These are phyloP conservation scores for Aurelia aurita DNA, from an alignment of 30 jellyfish, hydroid and myxozoan species.

Conservation along the genomic window DNA sequence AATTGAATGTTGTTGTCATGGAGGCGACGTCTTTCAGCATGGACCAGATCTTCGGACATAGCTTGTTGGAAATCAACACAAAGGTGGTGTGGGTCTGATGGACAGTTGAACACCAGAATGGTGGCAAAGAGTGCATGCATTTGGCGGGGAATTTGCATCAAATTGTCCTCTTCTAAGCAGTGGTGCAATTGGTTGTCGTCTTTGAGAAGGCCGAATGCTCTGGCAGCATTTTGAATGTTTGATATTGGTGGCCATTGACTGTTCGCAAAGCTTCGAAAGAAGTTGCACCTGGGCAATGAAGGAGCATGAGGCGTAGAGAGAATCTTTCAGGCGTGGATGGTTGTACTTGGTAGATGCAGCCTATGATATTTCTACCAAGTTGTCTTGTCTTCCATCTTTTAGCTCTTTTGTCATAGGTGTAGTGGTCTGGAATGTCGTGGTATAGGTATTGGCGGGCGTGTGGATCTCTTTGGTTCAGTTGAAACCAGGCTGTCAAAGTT, in stretches of 20 bases:
- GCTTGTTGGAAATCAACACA: too few species aligned
- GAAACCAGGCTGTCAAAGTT: constrained; percentile 61
- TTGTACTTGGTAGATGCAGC: neutral
- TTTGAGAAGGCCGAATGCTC: neutral
- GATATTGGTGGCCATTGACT: neutral
- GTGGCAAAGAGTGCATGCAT: too few species aligned
- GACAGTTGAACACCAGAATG: too few species aligned
- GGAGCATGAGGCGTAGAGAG: neutral
- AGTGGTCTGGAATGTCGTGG: constrained; percentile 65
- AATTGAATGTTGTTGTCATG: too few species aligned
- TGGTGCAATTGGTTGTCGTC: neutral
- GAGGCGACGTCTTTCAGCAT: too few species aligned
- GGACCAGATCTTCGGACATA: too few species aligned
- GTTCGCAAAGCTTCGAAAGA: neutral
- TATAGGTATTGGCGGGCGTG: neutral
- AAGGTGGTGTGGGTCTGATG: too few species aligned
- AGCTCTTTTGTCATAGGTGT: neutral
- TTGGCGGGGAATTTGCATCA: too few species aligned
- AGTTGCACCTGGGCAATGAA: neutral
- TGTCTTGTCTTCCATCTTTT: neutral
- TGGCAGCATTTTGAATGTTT: neutral
- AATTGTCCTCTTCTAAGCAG: too few species aligned
- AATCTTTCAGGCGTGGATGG: neutral
- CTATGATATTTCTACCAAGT: too few species aligned
- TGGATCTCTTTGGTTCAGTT: constrained; percentile 9